Evolutionary conservation across 2,888 invertebrate genomes (phyloP).

Genomic region (Eupithecia abbreviata): DNA sequence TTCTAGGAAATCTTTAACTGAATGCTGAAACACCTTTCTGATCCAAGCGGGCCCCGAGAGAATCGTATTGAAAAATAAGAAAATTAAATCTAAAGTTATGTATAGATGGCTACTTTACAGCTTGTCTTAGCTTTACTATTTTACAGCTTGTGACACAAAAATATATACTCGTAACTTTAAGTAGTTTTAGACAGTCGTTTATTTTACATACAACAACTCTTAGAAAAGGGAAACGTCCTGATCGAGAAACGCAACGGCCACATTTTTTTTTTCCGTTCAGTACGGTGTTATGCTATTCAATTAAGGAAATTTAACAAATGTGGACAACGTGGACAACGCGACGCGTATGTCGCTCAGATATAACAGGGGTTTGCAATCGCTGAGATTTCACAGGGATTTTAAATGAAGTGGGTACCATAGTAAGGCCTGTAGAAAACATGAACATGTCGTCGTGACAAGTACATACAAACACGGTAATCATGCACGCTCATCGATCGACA

Average conservation of each 20-base stretch:
- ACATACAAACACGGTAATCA: constrained; percentile 47
- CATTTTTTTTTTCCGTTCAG: background rate
- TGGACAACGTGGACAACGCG: background rate
- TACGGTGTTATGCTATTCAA: background rate
- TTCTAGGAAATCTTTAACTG: background rate
- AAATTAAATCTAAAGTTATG: background rate
- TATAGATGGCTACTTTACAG: too few relatives aligned
- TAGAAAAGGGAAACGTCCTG: too few relatives aligned
- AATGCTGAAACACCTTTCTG: background rate
- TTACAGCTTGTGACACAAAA: too few relatives aligned
- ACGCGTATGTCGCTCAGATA: background rate
- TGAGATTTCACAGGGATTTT: background rate
- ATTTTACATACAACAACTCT: background rate
- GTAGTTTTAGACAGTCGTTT: background rate
- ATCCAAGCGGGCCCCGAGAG: background rate
- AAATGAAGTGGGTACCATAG: background rate
- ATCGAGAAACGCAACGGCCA: background rate
- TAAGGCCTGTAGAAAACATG: background rate
- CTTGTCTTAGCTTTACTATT: too few relatives aligned
- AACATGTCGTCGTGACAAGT: background rate
- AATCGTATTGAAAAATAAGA: background rate
- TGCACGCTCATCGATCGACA: constrained; percentile 47
- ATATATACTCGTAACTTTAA: background rate
- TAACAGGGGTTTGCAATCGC: background rate
- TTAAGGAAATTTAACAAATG: background rate